These are phyloP conservation scores for Prolemur simus DNA, from an alignment of 2,113 vertebrate species.

Conservation along the genomic window DNA sequence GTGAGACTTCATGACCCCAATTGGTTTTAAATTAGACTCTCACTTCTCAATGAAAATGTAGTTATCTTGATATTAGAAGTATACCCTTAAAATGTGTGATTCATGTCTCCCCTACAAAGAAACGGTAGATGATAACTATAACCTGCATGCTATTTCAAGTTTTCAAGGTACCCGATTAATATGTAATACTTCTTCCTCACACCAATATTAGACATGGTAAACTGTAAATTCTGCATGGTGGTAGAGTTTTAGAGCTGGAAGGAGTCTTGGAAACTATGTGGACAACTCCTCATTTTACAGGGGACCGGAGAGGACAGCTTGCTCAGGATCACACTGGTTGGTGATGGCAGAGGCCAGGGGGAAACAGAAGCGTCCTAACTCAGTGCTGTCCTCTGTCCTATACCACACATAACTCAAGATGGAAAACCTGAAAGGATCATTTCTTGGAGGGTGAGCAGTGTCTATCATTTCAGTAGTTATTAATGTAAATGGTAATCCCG, in stretches of 20 bases:
- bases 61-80: not conserved
- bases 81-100: not conserved
- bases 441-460: constrained; percentile 66
- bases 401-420: not conserved
- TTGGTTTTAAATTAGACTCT: constrained; percentile 14
- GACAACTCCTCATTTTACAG: not conserved
- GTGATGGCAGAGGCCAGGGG: not conserved
- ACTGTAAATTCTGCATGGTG: not conserved
- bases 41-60: constrained; percentile 17
- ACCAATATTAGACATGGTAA: not conserved
- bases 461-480: constrained; percentile 40
- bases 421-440: constrained; percentile 57
- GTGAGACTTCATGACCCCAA: not conserved
- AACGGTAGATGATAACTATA: not conserved
- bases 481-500: constrained; percentile 51
- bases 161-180: not conserved
- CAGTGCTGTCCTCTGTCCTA: not conserved
- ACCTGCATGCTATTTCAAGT: not conserved
- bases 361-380: not conserved
- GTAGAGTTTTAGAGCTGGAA: not conserved
- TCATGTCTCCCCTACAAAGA: not conserved
- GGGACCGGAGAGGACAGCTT: not conserved
- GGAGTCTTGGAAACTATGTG: not conserved
- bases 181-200: not conserved
- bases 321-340: not conserved